Evolutionary conservation across 2,888 invertebrate species (phyloP).

Genomic region (Trichogramma dendrolimi): DNA sequence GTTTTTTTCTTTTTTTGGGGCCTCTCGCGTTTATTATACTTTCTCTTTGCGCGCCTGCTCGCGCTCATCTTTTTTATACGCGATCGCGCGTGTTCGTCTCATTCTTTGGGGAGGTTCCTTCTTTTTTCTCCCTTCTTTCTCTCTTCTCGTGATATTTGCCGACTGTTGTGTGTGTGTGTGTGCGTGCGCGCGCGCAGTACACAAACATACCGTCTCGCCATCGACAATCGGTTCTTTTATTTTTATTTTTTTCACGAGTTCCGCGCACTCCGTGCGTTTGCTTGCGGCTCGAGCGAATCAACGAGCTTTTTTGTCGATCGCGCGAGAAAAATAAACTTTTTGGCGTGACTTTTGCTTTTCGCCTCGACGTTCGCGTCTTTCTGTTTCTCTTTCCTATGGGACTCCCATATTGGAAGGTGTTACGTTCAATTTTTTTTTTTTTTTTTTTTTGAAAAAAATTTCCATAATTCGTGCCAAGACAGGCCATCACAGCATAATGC

Average conservation of each 20-base stretch:
- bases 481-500: too few relatives aligned
- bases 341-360: too few relatives aligned
- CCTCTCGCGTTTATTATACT: neutral
- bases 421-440: too few relatives aligned
- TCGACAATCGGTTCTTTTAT: neutral
- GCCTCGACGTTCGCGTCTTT: too few relatives aligned
- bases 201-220: too few relatives aligned
- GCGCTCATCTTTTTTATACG: neutral
- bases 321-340: conserved; percentile 1
- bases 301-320: conserved; percentile 1
- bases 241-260: conserved; percentile 18
- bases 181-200: conserved; percentile 3
- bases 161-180: neutral
- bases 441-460: too few relatives aligned
- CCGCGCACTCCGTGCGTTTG: neutral
- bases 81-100: conserved; percentile 9
- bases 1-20: neutral
- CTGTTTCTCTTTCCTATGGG: too few relatives aligned
- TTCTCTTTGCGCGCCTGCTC: neutral
- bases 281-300: conserved; percentile 1
- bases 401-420: too few relatives aligned
- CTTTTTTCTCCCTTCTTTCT: conserved; percentile 11
- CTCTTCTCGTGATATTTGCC: conserved; percentile 4
- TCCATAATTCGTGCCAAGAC: too few relatives aligned
- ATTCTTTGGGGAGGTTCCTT: conserved; percentile 8